phyloP scores from a whole-genome alignment of 53 echinoderm and acorn worm species.

The Henricia sp. region DNA sequence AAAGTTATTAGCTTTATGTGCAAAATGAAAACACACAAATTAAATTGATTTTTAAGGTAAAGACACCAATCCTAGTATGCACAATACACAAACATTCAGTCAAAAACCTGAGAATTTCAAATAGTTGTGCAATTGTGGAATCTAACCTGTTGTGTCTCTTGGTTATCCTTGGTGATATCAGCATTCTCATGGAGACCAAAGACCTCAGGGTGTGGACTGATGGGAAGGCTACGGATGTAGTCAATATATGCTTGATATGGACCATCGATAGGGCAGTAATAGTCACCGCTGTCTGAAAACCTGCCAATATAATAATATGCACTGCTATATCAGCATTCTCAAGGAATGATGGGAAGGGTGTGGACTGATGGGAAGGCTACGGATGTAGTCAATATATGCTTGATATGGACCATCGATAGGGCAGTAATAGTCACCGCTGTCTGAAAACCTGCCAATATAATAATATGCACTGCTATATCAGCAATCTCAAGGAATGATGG shows the following conservation, averaged over 20 bases:
- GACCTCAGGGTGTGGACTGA: slow-evolving; percentile 97
- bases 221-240: slow-evolving; percentile 87
- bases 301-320: slow-evolving; percentile 58
- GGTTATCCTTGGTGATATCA: slow-evolving; percentile 99
- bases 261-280: slow-evolving; percentile 84
- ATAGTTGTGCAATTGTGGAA: not conserved
- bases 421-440: no score
- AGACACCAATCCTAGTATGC: no score
- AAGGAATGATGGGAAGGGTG: not conserved
- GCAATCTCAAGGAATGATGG: no score
- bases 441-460: not conserved
- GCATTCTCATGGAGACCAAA: slow-evolving; percentile 99
- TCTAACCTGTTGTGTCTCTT: slow-evolving; percentile 91
- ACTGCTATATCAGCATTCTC: slow-evolving; percentile 76
- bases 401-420: no score
- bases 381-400: not conserved
- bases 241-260: slow-evolving; percentile 87
- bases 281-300: slow-evolving; percentile 94
- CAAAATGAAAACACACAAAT: no score
- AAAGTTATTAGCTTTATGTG: no score
- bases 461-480: not conserved
- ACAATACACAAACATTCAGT: no score
- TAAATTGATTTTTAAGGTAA: no score
- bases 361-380: no score
- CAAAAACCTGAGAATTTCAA: no score